Evolutionary conservation across 2,797 vertebrate species (phyloP).

Genomic region (Numenius phaeopus): DNA sequence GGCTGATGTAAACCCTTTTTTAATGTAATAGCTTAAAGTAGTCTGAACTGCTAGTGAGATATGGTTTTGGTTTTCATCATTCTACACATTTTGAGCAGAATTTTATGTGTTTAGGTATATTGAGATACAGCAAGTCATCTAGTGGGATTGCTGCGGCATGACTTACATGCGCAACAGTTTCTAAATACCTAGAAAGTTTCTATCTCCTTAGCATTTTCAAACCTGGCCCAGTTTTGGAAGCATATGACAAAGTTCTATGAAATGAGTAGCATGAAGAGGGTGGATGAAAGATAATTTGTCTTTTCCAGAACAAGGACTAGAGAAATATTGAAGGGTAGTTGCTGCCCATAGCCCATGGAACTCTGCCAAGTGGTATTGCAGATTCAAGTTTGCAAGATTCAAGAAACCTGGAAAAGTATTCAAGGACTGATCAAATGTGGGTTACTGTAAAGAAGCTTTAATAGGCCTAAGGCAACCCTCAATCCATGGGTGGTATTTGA

Average conservation of each 20-base stretch:
- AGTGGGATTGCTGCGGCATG: not conserved
- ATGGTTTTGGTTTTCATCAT: not conserved
- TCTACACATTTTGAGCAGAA: not conserved
- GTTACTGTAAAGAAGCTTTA: not conserved
- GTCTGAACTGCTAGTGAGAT: not conserved
- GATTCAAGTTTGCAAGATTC: not conserved
- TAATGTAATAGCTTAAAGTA: not conserved
- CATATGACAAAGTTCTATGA: not conserved
- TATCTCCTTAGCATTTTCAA: not conserved
- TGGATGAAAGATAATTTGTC: not conserved
- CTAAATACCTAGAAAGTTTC: not conserved
- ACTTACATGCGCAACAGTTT: not conserved
- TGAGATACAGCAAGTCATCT: not conserved
- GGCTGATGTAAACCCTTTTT: not conserved
- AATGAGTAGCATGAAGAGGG: not conserved
- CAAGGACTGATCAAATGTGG: not conserved
- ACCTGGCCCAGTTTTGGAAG: not conserved
- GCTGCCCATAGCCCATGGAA: not conserved
- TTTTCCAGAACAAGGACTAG: not conserved
- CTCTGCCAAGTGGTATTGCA: not conserved
- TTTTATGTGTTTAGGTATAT: not conserved
- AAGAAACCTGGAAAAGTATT: not conserved
- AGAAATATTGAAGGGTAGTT: not conserved
- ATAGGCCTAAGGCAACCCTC: not conserved
- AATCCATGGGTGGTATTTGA: not conserved